Percentiles rank a stretch among this genome's conserved stretches.
These are phyloP conservation scores for Nebria brevicollis DNA, from an alignment of 2,888 invertebrate genomes.

Conservation along the genomic window DNA sequence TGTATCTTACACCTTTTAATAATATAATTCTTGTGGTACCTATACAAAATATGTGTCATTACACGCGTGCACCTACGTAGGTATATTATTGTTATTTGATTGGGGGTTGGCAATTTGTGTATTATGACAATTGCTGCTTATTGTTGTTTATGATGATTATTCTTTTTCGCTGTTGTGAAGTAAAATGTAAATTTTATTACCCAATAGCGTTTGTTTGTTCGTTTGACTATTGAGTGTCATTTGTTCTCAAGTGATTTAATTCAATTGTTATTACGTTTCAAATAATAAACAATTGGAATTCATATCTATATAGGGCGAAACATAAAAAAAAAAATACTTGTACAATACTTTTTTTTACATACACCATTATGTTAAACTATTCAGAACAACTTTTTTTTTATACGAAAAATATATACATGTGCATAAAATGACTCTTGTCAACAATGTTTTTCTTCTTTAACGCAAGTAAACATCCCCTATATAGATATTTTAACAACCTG, in stretches of 20 bases:
- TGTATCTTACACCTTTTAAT: not conserved
- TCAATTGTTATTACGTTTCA: not conserved
- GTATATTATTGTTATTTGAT: not conserved
- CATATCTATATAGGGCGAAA: too few species aligned
- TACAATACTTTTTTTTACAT: too few species aligned
- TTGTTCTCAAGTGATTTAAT: not conserved
- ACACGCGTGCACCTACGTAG: not conserved
- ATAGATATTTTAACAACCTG: too few species aligned
- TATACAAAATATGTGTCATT: not conserved
- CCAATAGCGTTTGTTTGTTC: not conserved
- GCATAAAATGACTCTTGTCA: too few species aligned
- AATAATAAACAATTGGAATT: too few species aligned
- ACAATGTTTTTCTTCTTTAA: too few species aligned
- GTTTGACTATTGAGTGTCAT: not conserved
- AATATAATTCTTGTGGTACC: not conserved
- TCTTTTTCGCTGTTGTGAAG: not conserved
- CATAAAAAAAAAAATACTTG: too few species aligned
- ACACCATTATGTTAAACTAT: too few species aligned
- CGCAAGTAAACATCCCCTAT: too few species aligned
- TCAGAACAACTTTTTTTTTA: too few species aligned
- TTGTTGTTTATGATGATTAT: not conserved
- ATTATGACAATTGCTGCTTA: not conserved
- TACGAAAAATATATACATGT: too few species aligned
- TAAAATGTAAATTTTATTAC: not conserved
- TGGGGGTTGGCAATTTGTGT: not conserved